Percentiles rank a stretch among this genome's conserved stretches.
phyloP scores from a whole-genome alignment of 2,888 invertebrate genomes.

The Hydroisotoma schaefferi region DNA sequence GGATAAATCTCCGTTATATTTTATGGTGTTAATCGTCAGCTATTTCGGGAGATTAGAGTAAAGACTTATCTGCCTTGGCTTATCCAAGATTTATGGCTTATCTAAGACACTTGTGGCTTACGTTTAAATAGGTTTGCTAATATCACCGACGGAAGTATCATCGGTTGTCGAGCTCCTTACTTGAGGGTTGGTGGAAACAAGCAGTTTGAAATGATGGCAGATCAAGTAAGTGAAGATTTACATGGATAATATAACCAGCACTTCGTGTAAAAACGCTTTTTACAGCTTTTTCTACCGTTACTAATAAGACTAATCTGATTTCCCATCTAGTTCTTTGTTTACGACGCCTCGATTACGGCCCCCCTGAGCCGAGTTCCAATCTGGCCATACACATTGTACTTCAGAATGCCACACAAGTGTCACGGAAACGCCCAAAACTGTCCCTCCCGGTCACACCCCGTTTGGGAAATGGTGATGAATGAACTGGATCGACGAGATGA shows the following conservation, averaged over 20 bases:
- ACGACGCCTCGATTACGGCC: constrained; percentile 92
- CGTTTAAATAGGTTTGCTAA: constrained; percentile 88
- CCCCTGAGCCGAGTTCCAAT: constrained; percentile 85
- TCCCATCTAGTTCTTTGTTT: constrained; percentile 68
- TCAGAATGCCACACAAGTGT: constrained; percentile 91
- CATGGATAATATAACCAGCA: no score
- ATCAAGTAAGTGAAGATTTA: constrained; percentile 66
- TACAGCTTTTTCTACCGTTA: no score
- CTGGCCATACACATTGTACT: constrained; percentile 99
- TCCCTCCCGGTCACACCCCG: constrained; percentile 74
- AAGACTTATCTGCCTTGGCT: background rate
- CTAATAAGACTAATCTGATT: no score
- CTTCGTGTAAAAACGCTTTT: no score
- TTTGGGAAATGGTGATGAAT: constrained; percentile 97
- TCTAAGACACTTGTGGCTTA: no score
- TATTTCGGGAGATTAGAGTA: background rate
- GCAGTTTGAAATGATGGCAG: constrained; percentile 96
- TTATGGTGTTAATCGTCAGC: no score
- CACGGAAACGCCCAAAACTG: constrained; percentile 92
- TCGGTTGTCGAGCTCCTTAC: constrained; percentile 83
- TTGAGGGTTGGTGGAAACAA: constrained; percentile 89
- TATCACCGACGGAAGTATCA: constrained; percentile 85
- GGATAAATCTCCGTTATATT: no score
- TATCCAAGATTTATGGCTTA: no score
- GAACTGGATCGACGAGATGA: constrained; percentile 90